Percentiles rank a stretch among this genome's conserved stretches.
Conservation (phyloP, 2,888 invertebrate species). For the Auanema sp. region DNA sequence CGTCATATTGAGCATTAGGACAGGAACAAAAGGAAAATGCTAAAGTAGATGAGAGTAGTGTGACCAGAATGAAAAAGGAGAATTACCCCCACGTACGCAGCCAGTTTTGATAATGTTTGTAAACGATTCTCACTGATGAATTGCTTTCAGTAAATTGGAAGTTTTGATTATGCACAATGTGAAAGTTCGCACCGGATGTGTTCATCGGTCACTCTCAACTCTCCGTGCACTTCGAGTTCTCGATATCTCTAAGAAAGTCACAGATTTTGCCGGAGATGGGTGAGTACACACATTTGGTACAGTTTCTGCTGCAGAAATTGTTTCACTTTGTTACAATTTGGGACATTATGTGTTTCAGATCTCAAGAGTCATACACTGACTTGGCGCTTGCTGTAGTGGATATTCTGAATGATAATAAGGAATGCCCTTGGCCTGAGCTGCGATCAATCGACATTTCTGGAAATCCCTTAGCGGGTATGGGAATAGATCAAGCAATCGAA, state of each 20-base stretch:
- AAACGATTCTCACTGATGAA: background rate
- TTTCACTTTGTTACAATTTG: background rate
- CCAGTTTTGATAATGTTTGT: too few species aligned
- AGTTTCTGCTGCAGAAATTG: background rate
- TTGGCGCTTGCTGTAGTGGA: conserved; percentile 34
- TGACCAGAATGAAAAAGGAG: too few species aligned
- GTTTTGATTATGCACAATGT: conserved; percentile 42
- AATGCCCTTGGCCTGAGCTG: conserved; percentile 38
- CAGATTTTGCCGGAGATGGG: conserved; percentile 21
- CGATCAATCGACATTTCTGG: conserved; percentile 46
- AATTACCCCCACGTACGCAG: too few species aligned
- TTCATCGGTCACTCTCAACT: conserved; percentile 25
- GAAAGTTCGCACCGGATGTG: conserved; percentile 31
- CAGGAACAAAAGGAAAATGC: too few species aligned
- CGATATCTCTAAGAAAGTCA: conserved; percentile 38
- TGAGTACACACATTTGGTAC: conserved; percentile 1
- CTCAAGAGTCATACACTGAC: conserved; percentile 32
- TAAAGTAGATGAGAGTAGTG: too few species aligned
- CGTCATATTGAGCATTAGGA: too few species aligned
- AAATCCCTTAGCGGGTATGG: conserved; percentile 34
- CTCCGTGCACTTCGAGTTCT: conserved; percentile 34
- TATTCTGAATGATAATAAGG: conserved; percentile 22
- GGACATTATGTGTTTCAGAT: conserved; percentile 9
- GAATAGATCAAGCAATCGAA: conserved; percentile 32
- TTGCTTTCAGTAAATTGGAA: conserved; percentile 31